These are phyloP conservation scores for Eledona agricola DNA, from an alignment of 2,888 invertebrate species.

Conservation along the genomic window DNA sequence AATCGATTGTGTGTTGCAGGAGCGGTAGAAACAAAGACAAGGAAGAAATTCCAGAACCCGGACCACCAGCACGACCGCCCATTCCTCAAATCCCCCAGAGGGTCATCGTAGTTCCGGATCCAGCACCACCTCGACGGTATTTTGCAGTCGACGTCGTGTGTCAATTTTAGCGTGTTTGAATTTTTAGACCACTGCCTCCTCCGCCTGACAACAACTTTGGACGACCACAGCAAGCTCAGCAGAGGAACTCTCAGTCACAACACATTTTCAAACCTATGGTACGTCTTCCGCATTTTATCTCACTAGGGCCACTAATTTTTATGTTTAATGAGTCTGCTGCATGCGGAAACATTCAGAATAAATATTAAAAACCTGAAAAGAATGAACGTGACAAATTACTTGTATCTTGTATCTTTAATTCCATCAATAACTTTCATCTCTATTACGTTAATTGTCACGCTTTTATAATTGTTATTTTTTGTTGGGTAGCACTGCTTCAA, in stretches of 20 bases:
- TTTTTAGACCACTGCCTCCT: slow-evolving; percentile 79
- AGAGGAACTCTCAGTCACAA: slow-evolving; percentile 83
- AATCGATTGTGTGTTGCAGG: slow-evolving; percentile 43
- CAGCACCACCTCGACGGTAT: slow-evolving; percentile 71
- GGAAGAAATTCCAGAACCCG: slow-evolving; percentile 80
- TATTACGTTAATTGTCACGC: slow-evolving; percentile 59
- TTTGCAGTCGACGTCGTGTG: too few species aligned
- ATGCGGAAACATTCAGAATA: slow-evolving; percentile 5
- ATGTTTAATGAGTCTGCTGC: too few species aligned
- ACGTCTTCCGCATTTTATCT: slow-evolving; percentile 54
- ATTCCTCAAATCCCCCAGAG: slow-evolving; percentile 87
- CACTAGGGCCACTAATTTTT: too few species aligned
- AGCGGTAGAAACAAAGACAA: slow-evolving; percentile 64
- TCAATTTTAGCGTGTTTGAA: too few species aligned
- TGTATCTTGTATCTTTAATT: slow-evolving; percentile 7
- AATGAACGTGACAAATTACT: slow-evolving; percentile 1
- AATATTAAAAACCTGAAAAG: too few species aligned
- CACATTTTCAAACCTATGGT: slow-evolving; percentile 92
- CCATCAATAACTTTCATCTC: slow-evolving; percentile 23
- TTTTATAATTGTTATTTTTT: slow-evolving; percentile 62
- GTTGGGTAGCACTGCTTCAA: slow-evolving; percentile 56
- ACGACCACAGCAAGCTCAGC: slow-evolving; percentile 64
- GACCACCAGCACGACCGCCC: slow-evolving; percentile 87
- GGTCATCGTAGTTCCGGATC: slow-evolving; percentile 91
- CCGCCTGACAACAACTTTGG: slow-evolving; percentile 75